These are phyloP conservation scores for Grapholita molesta DNA, from an alignment of 1,140 invertebrate genomes.

Conservation along the genomic window DNA sequence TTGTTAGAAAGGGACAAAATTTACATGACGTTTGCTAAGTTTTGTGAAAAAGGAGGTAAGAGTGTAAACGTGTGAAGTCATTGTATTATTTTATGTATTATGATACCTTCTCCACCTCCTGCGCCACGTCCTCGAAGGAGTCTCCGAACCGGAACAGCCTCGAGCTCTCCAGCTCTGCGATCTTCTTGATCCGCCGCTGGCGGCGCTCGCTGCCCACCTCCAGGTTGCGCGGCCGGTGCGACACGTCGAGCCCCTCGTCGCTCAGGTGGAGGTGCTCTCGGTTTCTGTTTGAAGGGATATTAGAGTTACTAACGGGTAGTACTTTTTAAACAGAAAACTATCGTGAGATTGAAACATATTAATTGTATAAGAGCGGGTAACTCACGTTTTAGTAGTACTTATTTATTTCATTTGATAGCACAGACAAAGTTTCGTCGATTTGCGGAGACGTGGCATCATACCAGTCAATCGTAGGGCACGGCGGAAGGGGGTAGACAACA, in stretches of 20 bases:
- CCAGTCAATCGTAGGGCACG: neutral
- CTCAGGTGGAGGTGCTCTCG: slow-evolving; percentile 60
- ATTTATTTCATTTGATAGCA: too few species aligned
- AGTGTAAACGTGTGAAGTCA: too few species aligned
- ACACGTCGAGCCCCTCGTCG: slow-evolving; percentile 50
- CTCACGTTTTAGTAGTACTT: too few species aligned
- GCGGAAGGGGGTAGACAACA: neutral
- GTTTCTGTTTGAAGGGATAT: slow-evolving; percentile 20
- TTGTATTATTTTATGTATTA: neutral
- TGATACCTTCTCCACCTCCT: slow-evolving; percentile 12
- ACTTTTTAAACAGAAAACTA: too few species aligned
- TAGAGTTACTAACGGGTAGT: too few species aligned
- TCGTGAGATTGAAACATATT: too few species aligned
- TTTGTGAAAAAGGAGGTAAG: too few species aligned
- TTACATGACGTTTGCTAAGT: too few species aligned
- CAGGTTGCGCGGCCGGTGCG: slow-evolving; percentile 22
- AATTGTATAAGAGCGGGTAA: too few species aligned
- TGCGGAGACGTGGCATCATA: too few species aligned
- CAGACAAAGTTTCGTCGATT: too few species aligned
- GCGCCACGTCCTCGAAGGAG: neutral
- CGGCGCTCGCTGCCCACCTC: slow-evolving; percentile 29
- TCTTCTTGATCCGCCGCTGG: slow-evolving; percentile 18
- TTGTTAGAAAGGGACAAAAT: too few species aligned
- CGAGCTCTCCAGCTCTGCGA: neutral
- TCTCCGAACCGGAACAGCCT: slow-evolving; percentile 16